Base-by-base conservation (phyloP, 2,888 invertebrate species). In the Drosophila melanocephala region DNA sequence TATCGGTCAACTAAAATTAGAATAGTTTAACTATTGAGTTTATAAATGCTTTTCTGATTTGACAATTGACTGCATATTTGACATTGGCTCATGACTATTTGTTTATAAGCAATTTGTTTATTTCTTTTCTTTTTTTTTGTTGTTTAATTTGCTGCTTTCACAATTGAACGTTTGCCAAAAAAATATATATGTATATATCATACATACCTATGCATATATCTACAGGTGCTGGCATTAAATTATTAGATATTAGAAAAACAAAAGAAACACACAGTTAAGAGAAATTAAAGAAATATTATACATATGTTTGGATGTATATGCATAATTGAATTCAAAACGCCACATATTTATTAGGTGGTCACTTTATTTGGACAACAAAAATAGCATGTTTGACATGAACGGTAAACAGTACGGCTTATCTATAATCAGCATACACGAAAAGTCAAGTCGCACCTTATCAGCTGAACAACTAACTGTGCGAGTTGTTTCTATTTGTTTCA, bases 91-190 rank as follows among this genome's bases (percentile, higher is more conserved):
- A 66, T 65, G 59, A 59, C 47, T 52, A 51, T 62, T 79, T 75
- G 72, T 65, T 73, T 82, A 67, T 79, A 71, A 53, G 63, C 56
- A 74, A 56, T 71, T 61, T 72, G 4, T 51, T 14, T 30, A 55
- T 50, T 61, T 60, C 65, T 52, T 78, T 75, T 63, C 12, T 50
- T 26, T 70, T 44, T 55, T 55, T 26, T 58, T 69, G 33, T 75
- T 73, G 63, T 70, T 50, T 55, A 28, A 66, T 51, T 73, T 72
- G 42, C 58, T 77, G 33, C 57, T 66, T 59, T 76, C 55, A 58
- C 60, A 59, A 66, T 79, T 87, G 90, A 88, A 78, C 66, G 52
- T 56, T 75, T 90, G 90, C 88, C 88, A 89, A 88, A 83, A 71
- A 39, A 51, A 57, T 37, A 44, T 33, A 51, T 32, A 37, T 35